These are phyloP conservation scores for Scomber japonicus DNA, from an alignment of 2,113 vertebrate species.

Conservation along the genomic window DNA sequence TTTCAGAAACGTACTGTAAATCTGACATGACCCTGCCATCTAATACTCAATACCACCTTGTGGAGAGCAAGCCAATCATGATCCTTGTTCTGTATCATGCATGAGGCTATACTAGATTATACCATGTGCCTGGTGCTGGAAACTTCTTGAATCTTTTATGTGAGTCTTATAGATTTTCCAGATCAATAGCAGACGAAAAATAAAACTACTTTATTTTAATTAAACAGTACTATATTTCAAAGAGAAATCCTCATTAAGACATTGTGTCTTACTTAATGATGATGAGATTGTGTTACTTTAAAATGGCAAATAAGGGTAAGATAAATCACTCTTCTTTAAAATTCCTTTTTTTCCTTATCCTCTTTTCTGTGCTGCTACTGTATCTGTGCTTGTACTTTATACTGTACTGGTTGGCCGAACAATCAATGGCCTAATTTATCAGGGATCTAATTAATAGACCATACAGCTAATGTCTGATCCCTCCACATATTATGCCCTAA, in stretches of 20 bases:
- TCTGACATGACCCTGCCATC: not conserved
- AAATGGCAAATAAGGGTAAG: not conserved
- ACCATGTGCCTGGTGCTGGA: not conserved
- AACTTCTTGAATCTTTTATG: no score
- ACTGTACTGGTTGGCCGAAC: no score
- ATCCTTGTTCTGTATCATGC: not conserved
- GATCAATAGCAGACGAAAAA: not conserved
- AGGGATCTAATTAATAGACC: slow-evolving; percentile 37
- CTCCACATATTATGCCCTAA: slow-evolving; percentile 7
- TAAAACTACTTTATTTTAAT: not conserved
- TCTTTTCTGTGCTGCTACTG: no score
- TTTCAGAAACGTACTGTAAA: not conserved
- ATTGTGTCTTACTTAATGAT: not conserved
- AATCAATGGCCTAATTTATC: not conserved
- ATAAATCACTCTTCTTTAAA: not conserved
- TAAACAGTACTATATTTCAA: not conserved
- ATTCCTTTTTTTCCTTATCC: slow-evolving; percentile 8
- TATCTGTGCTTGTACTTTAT: no score
- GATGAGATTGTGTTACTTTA: not conserved
- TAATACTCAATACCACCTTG: not conserved
- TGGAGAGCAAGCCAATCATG: not conserved
- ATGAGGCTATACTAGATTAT: not conserved
- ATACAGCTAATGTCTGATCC: slow-evolving; percentile 37
- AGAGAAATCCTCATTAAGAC: not conserved
- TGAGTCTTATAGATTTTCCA: not conserved